Evolutionary conservation across 2,888 invertebrate species (phyloP).

Genomic region (Caradrina clavipalpis): DNA sequence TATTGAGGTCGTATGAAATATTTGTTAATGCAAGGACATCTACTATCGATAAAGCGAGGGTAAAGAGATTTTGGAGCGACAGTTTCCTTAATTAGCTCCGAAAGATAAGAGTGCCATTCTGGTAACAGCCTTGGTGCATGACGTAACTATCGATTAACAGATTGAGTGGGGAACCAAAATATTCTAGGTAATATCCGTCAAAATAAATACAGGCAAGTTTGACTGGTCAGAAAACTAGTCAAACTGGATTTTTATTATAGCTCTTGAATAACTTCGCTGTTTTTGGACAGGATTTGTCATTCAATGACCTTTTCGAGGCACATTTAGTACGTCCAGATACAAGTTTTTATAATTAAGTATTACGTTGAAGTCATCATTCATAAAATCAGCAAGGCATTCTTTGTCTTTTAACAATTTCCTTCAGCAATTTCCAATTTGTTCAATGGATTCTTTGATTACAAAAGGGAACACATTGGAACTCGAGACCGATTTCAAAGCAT

Average conservation of each 20-base stretch:
- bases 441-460: constrained; percentile 31
- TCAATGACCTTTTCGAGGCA: constrained; percentile 8
- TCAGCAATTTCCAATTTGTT: background rate
- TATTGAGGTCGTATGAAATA: constrained; percentile 55
- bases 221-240: constrained; percentile 12
- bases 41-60: constrained; percentile 39
- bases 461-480: constrained; percentile 20
- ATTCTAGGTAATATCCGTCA: constrained; percentile 15
- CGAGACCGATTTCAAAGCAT: constrained; percentile 7
- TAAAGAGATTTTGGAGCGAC: constrained; percentile 50
- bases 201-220: constrained; percentile 22
- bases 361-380: constrained; percentile 2
- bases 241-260: constrained; percentile 25
- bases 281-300: constrained; percentile 17
- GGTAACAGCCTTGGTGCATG: constrained; percentile 42
- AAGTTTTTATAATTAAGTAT: constrained; percentile 5
- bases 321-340: background rate
- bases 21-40: constrained; percentile 47
- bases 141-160: constrained; percentile 28
- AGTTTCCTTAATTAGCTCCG: constrained; percentile 41
- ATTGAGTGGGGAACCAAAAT: constrained; percentile 18
- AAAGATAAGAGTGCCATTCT: constrained; percentile 49
- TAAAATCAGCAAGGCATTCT: background rate
- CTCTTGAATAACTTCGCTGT: background rate
- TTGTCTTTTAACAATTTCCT: background rate